phyloP scores from a whole-genome alignment of 2,888 invertebrate genomes.

The Kryphioiulus occultus region DNA sequence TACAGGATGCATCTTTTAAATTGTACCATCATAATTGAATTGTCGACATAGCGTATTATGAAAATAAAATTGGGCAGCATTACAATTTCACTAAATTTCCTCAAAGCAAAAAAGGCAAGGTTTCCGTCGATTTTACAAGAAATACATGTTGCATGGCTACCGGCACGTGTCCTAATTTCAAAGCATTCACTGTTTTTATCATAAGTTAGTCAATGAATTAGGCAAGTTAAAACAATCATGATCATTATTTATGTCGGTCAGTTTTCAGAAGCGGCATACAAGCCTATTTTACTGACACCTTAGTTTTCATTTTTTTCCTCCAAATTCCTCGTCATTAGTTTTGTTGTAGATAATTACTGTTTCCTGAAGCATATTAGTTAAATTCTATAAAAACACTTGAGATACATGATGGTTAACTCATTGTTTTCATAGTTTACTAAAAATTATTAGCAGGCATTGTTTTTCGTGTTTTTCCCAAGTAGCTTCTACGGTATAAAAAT shows the following conservation, averaged over 20 bases:
- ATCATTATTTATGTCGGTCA: not conserved
- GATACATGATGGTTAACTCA: too few relatives aligned
- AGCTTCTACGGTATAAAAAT: not conserved
- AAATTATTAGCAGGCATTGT: not conserved
- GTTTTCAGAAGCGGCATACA: not conserved
- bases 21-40: too few relatives aligned
- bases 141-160: not conserved
- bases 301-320: not conserved
- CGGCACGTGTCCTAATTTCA: not conserved
- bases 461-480: not conserved
- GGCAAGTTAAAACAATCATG: not conserved
- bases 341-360: too few relatives aligned
- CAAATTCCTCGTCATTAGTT: not conserved
- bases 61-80: too few relatives aligned
- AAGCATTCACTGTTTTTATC: not conserved
- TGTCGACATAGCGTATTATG: too few relatives aligned
- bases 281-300: not conserved
- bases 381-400: too few relatives aligned
- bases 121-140: not conserved
- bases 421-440: too few relatives aligned
- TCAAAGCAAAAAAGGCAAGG: too few relatives aligned
- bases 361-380: not conserved
- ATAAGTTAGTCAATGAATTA: not conserved
- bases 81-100: too few relatives aligned
- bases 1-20: too few relatives aligned